phyloP scores from a whole-genome alignment of 1,140 invertebrate genomes.

The Panulirus ornatus region DNA sequence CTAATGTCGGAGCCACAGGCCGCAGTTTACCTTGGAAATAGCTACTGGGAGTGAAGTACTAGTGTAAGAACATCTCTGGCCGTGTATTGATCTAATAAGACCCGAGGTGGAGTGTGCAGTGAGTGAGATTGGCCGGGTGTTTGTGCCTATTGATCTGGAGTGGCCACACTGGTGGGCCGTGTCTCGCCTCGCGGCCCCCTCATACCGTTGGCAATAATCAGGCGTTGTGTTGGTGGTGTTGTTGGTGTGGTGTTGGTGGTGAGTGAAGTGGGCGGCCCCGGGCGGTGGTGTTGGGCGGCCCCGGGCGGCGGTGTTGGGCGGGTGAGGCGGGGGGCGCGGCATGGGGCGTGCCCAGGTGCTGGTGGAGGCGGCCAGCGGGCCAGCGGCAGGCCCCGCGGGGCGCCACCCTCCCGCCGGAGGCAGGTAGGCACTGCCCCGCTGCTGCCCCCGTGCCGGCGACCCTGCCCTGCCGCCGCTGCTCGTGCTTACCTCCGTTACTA shows the following conservation, averaged over 20 bases:
- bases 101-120: slow-evolving; percentile 33
- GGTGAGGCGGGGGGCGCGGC: slow-evolving; percentile 64
- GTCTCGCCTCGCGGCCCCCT: slow-evolving; percentile 16
- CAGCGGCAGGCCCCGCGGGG: slow-evolving; percentile 60
- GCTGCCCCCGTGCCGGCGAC: slow-evolving; percentile 41
- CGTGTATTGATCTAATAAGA: slow-evolving; percentile 27
- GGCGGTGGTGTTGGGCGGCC: slow-evolving; percentile 54
- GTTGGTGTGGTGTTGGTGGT: slow-evolving; percentile 55
- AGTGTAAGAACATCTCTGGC: slow-evolving; percentile 36
- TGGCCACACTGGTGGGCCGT: slow-evolving; percentile 18
- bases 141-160: slow-evolving; percentile 64
- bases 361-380: slow-evolving; percentile 67
- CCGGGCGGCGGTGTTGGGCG: slow-evolving; percentile 53
- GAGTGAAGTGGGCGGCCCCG: slow-evolving; percentile 59
- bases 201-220: background rate
- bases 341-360: slow-evolving; percentile 69
- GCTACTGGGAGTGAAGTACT: slow-evolving; percentile 48
- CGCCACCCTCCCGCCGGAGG: slow-evolving; percentile 56
- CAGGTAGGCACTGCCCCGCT: slow-evolving; percentile 69
- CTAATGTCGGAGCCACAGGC: slow-evolving; percentile 65
- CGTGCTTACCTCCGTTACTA: slow-evolving; percentile 22
- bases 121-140: slow-evolving; percentile 39
- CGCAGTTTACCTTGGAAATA: slow-evolving; percentile 51
- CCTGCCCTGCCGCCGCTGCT: slow-evolving; percentile 47
- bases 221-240: slow-evolving; percentile 31